Base-by-base conservation (phyloP, 1,140 invertebrate species). In the Drosophila baimaii region DNA sequence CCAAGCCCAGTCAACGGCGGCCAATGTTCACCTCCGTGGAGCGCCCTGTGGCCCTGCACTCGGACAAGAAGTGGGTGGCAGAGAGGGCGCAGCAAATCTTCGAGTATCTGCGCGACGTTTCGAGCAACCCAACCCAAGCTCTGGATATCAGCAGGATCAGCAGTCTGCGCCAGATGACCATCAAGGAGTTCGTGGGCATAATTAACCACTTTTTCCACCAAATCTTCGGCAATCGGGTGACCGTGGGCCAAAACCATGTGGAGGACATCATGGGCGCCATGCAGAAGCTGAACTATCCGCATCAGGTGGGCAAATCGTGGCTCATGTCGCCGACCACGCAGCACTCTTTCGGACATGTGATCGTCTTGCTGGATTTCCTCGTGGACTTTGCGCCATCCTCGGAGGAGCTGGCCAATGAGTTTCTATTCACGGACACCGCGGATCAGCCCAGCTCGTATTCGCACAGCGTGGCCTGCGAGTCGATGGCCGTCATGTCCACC, bases 21-120 rank as follows among this genome's bases (percentile, higher is more conserved):
- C 23, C 21, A 9, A 31, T 35, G n/a, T 37, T 75, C 1, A 62
- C 79, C 8, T 84, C 85, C 2, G 72, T 73, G 9, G 90, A 91
- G 19, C 85, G 90, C 2, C 37, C 57, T 0, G 35, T 71, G n/a
- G 46, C 58, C 1, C 58, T 62, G 21, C 85, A 91, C 29, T 77
- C 79, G 12, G 91, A 92, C 23, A 92, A 92, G 41, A 91, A 81
- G 33, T 92, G 90, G 90, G 81, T 92, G 23, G 77, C 90, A 21
- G 91, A 91, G 47, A 73, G 81, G n/a, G 43, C 81, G 0, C 81
- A 82, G 39, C 62, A 69, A 5, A 82, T 92, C 5, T 73, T 74
- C 5, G 91, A 91, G 7, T 81, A 89, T 52, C 56, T 92, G 9
- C 37, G 79, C 6, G 51, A 58, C 43, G 68, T 77, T 9, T 25